These are phyloP conservation scores for Pseudorhombus dupliciocellatus DNA, from an alignment of 2,113 vertebrate genomes.

Conservation along the genomic window DNA sequence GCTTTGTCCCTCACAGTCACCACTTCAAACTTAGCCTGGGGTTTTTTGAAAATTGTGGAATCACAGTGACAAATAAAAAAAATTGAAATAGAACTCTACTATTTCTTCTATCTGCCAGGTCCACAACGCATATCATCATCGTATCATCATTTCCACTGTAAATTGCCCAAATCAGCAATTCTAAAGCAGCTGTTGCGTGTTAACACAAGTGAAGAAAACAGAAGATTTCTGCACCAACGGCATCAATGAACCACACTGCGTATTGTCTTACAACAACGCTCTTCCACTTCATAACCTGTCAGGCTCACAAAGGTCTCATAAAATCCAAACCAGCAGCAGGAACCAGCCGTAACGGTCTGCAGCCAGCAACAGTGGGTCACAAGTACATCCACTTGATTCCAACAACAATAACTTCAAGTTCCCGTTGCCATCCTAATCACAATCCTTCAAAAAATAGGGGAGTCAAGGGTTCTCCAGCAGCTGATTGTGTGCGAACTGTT, in stretches of 20 bases:
- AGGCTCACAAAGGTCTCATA: conserved; percentile 4
- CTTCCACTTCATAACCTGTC: not conserved
- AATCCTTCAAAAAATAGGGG: conserved; percentile 36
- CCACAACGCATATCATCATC: too few species aligned
- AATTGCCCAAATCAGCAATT: too few species aligned
- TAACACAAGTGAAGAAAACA: too few species aligned
- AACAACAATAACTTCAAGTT: conserved; percentile 56
- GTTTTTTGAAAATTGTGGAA: not conserved
- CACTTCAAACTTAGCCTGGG: not conserved
- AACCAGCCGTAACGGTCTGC: not conserved
- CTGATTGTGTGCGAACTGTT: conserved; percentile 66
- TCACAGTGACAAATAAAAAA: conserved; percentile 17
- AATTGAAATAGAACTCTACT: not conserved
- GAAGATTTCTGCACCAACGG: not conserved
- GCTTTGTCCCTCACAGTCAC: not conserved
- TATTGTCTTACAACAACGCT: conserved; percentile 1
- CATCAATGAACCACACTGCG: not conserved
- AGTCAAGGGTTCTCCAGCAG: conserved; percentile 64
- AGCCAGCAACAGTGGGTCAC: conserved; percentile 32
- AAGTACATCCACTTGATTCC: conserved; percentile 68
- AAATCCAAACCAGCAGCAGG: conserved; percentile 16
- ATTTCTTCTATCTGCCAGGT: too few species aligned
- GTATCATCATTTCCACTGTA: too few species aligned
- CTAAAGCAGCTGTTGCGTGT: too few species aligned
- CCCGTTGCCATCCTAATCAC: conserved; percentile 55